These are phyloP conservation scores for Maconellicoccus hirsutus DNA, from an alignment of 1,140 invertebrate genomes.

Conservation along the genomic window DNA sequence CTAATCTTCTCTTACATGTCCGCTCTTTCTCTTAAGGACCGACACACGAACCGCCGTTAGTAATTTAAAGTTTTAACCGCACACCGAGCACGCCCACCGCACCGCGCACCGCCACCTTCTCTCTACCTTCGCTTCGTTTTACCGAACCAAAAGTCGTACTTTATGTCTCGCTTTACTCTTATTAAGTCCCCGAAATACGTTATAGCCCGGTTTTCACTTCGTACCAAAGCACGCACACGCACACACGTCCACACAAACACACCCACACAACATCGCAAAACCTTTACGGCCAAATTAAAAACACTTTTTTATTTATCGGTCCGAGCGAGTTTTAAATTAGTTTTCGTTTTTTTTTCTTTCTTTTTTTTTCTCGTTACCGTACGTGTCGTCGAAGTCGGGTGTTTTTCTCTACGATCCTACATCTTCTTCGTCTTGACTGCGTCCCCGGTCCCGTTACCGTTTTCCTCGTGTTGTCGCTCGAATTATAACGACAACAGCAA, in stretches of 20 bases:
- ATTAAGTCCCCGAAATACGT: not conserved
- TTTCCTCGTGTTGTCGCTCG: no score
- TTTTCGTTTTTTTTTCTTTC: no score
- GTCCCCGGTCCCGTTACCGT: no score
- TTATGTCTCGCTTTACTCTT: not conserved
- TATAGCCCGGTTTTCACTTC: not conserved
- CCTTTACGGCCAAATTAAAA: not conserved
- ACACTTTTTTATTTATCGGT: conserved; percentile 1
- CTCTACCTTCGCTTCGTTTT: not conserved
- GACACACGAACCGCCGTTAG: conserved; percentile 12
- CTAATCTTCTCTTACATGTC: conserved; percentile 21
- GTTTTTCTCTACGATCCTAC: no score
- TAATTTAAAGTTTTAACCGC: conserved; percentile 22
- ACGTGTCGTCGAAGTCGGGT: no score
- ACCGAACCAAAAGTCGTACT: not conserved
- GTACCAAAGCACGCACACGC: no score
- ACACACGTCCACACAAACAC: no score
- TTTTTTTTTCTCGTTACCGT: no score
- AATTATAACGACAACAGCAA: no score
- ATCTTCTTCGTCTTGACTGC: no score
- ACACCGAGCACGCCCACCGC: conserved; percentile 8
- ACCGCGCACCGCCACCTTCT: not conserved
- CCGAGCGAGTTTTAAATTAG: conserved; percentile 1
- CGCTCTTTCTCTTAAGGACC: conserved; percentile 17
- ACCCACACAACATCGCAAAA: no score